Percentiles rank a stretch among this genome's conserved stretches.
phyloP scores from a whole-genome alignment of 2,113 vertebrate genomes.

The Apodemus speciosus region DNA sequence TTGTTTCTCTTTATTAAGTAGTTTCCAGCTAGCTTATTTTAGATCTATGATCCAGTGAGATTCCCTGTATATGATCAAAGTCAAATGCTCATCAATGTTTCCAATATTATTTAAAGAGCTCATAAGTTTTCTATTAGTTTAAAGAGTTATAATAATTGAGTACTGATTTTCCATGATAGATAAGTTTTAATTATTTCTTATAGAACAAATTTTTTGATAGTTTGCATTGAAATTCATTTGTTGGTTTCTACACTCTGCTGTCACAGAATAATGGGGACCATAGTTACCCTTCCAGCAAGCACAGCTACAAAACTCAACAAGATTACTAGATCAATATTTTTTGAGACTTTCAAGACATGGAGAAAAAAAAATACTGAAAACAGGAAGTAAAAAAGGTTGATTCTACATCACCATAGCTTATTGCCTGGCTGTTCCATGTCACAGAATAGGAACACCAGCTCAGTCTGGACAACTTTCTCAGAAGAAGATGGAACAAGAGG shows the following conservation, averaged over 20 bases:
- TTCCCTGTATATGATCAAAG: not conserved
- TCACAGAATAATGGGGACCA: not conserved
- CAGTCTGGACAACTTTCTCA: not conserved
- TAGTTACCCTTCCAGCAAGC: not conserved
- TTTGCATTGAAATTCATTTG: not conserved
- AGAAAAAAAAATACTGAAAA: not conserved
- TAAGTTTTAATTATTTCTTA: conserved; percentile 13
- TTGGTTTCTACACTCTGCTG: not conserved
- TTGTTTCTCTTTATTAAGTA: conserved; percentile 15
- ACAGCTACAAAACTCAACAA: not conserved
- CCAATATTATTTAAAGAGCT: not conserved
- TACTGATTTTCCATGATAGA: not conserved
- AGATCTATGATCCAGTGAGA: not conserved
- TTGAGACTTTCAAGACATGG: not conserved
- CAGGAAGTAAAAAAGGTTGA: not conserved
- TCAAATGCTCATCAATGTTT: conserved; percentile 2
- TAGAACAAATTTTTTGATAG: not conserved
- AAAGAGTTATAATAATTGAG: not conserved
- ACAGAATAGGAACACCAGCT: not conserved
- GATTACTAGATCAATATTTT: not conserved
- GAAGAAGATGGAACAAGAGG: not conserved
- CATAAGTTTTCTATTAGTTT: not conserved
- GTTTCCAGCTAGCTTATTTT: not conserved
- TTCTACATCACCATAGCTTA: not conserved
- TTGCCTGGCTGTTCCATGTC: not conserved